phyloP scores from a whole-genome alignment of 2,888 invertebrate genomes.

The Bellardia pandia region DNA sequence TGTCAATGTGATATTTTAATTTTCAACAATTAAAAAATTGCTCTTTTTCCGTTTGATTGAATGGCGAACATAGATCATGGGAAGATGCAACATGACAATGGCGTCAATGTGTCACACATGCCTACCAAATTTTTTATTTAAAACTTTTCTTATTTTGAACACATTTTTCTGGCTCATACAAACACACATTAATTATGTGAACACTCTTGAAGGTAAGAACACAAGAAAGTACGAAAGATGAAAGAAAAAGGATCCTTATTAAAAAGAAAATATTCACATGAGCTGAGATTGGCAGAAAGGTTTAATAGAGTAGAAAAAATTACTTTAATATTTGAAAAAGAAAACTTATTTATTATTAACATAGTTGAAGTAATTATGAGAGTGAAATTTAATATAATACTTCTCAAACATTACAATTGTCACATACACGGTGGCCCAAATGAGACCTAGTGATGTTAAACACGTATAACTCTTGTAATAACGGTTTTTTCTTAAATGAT shows the following conservation, averaged over 20 bases:
- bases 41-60: constrained; percentile 64
- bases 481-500: too few species aligned
- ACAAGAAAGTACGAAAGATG: neutral
- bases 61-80: constrained; percentile 61
- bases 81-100: constrained; percentile 56
- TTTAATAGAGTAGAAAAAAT: too few species aligned
- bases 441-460: too few species aligned
- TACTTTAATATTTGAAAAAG: too few species aligned
- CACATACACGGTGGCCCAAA: too few species aligned
- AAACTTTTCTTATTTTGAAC: constrained; percentile 20
- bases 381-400: too few species aligned
- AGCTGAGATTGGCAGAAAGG: neutral
- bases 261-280: neutral
- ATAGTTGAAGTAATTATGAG: too few species aligned
- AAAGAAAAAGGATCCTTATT: neutral
- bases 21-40: constrained; percentile 70
- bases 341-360: too few species aligned
- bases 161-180: constrained; percentile 15
- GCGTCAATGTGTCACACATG: constrained; percentile 63
- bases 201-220: constrained; percentile 26
- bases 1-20: constrained; percentile 72
- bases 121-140: constrained; percentile 19
- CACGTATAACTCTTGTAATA: too few species aligned
- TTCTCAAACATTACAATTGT: too few species aligned
- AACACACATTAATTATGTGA: constrained; percentile 52